Base-by-base conservation (phyloP, 1,140 invertebrate species). In the Augochlora pura region DNA sequence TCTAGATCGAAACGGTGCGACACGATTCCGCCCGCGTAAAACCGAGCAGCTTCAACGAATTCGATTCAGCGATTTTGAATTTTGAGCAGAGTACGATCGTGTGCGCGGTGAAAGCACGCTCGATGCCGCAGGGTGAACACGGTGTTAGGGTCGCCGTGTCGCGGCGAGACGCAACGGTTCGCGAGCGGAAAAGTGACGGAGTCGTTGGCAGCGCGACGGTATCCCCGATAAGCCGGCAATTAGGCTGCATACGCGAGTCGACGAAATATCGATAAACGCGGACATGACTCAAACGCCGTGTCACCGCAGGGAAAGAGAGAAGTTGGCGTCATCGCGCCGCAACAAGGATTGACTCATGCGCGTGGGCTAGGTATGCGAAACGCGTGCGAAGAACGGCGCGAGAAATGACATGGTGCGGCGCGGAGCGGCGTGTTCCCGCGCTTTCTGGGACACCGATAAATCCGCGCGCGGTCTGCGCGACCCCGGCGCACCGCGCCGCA, bases 261-360 rank as follows among this genome's bases (percentile, higher is more conserved):
- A 71, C 67, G 54, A 64, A 57, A 72, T 64, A 72, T 72, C 42
- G 60, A 72, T 65, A 63, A 57, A 78, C 38, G 38, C 14, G 60
- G 66, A 42, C 66, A 32, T 81, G 83, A 85, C 60, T 81, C 83
- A 81, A 57, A 62, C 27, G n/a, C 16, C 65, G 68, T 81, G 79
- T 85, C 79, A 77, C 74, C 83, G 57, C 3, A 46, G 42, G 57
- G 60, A 54, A 5, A n/a, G 54, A 77, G 76, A 54, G 39, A 42
- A 54, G 79, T 65, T 65, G 84, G 70, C 86, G 77, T 80, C 81
- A 80, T 74, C 66, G 59, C 59, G 67, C 66, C 78, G 66, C 71
- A 57, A 81, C 71, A 82, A 74, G 83, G 69, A 84, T 88, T 88
- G 86, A 88, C 82, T 88, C 87, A 88, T 77, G 77, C 83, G 86